Percentiles rank a stretch among this genome's conserved stretches.
Conservation (phyloP, 2,888 invertebrate genomes). For the Mythimna loreyi region DNA sequence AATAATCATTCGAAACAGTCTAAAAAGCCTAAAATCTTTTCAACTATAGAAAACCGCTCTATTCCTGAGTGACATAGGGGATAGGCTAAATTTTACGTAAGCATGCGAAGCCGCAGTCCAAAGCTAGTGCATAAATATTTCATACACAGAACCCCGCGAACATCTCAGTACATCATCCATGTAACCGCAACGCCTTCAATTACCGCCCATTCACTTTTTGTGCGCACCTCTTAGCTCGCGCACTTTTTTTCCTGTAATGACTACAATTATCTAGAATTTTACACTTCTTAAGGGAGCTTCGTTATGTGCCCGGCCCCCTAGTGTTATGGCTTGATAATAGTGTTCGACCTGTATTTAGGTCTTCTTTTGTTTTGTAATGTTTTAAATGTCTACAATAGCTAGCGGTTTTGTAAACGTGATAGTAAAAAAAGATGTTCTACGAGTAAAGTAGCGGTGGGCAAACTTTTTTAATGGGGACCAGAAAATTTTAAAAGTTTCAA, state of each 20-base stretch:
- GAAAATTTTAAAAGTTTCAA: too few relatives aligned
- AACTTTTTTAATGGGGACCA: too few relatives aligned
- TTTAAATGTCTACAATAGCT: not conserved
- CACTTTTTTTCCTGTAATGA: constrained; percentile 57
- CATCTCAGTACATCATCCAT: constrained; percentile 1
- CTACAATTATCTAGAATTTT: constrained; percentile 67
- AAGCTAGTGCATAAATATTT: not conserved
- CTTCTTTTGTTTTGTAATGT: constrained; percentile 5
- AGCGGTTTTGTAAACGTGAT: too few relatives aligned
- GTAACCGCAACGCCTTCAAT: constrained; percentile 48
- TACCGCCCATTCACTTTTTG: constrained; percentile 68
- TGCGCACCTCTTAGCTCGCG: constrained; percentile 38
- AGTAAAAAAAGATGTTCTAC: too few relatives aligned
- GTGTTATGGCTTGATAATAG: constrained; percentile 41
- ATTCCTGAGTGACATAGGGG: too few relatives aligned
- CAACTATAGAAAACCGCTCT: too few relatives aligned
- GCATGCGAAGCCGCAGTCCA: not conserved
- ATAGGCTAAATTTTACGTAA: too few relatives aligned
- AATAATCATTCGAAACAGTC: too few relatives aligned
- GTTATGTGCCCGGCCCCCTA: constrained; percentile 31
- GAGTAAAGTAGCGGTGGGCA: too few relatives aligned
- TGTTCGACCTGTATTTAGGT: constrained; percentile 11
- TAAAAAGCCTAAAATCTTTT: too few relatives aligned
- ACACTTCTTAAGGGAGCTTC: constrained; percentile 41
- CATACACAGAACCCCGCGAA: not conserved